Conservation (phyloP, 1,140 invertebrate genomes). For the Rhyacophila brunnea region DNA sequence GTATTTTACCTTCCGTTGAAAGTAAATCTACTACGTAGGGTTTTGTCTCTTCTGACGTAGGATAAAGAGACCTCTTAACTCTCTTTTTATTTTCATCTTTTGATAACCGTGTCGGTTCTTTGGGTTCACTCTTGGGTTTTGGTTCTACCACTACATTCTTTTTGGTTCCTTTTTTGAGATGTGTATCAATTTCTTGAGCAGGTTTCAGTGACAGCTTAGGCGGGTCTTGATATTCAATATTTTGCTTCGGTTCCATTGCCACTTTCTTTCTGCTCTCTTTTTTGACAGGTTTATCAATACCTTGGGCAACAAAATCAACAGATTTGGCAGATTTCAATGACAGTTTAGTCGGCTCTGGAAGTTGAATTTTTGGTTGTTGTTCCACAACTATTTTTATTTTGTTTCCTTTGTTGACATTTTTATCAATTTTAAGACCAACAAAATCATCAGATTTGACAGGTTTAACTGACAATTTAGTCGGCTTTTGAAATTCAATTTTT, state of each 20-base stretch:
- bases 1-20: neutral
- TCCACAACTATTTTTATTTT: neutral
- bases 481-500: too few relatives aligned
- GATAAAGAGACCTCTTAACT: neutral
- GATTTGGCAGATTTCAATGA: neutral
- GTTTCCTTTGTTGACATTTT: constrained; percentile 4
- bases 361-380: neutral
- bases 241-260: too few relatives aligned
- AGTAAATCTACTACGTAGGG: neutral
- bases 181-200: neutral
- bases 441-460: neutral
- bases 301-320: neutral
- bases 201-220: constrained; percentile 3
- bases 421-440: neutral
- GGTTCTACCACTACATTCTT: neutral
- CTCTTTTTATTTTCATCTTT: neutral
- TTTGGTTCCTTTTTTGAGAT: constrained; percentile 2
- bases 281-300: constrained; percentile 5
- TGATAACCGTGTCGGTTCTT: neutral
- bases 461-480: neutral
- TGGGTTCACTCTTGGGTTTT: too few relatives aligned
- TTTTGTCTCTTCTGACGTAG: neutral
- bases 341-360: constrained; percentile 3
- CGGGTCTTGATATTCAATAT: constrained; percentile 9
- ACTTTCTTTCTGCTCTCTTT: neutral